Evolutionary conservation across 2,797 vertebrate genomes (phyloP).

Genomic region (Hirundo rustica): DNA sequence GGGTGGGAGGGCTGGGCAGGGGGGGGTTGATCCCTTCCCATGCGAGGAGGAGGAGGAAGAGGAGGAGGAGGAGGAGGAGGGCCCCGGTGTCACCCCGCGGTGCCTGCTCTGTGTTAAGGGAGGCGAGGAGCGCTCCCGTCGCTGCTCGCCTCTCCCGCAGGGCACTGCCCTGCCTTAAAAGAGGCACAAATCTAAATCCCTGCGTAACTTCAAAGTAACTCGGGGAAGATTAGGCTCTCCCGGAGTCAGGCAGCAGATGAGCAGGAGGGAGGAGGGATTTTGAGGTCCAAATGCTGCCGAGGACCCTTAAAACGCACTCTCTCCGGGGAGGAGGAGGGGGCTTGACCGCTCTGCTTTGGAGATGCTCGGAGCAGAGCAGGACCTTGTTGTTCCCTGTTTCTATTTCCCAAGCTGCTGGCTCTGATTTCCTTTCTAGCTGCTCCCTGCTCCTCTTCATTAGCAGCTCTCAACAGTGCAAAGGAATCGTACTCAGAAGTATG

Average conservation of each 20-base stretch:
- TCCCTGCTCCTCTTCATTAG: conserved; percentile 54
- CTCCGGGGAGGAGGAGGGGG: not conserved
- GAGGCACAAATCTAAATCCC: conserved; percentile 61
- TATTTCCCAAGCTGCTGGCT: conserved; percentile 8
- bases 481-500: conserved; percentile 41
- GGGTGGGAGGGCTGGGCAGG: not conserved
- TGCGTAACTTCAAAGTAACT: conserved; percentile 49
- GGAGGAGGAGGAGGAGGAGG: not conserved
- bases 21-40: not conserved
- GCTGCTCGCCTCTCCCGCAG: not conserved
- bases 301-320: not conserved
- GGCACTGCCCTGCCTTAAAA: conserved; percentile 53
- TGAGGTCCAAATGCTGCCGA: not conserved
- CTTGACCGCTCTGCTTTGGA: not conserved
- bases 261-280: not conserved
- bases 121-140: not conserved
- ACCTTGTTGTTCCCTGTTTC: not conserved
- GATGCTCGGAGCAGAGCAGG: not conserved
- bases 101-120: conserved; percentile 55
- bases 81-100: not conserved
- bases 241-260: not conserved
- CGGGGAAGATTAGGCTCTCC: not conserved
- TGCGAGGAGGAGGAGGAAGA: not conserved
- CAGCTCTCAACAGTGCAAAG: conserved; percentile 44
- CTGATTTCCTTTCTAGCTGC: not conserved